Evolutionary conservation across 2,888 invertebrate genomes (phyloP).

Genomic region (Habrosyne pyritoides): DNA sequence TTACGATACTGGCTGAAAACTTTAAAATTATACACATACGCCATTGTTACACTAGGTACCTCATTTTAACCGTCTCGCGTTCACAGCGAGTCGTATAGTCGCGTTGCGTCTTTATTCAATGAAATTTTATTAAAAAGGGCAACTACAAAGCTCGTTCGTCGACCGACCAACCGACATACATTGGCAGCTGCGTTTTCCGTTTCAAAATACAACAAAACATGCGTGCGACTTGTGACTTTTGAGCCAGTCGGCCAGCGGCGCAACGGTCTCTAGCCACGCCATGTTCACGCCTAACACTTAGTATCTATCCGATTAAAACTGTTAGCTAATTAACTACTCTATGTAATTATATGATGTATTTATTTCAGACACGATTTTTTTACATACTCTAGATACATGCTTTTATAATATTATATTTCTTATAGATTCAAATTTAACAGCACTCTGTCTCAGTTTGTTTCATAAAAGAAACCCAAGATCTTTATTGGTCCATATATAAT

Average conservation of each 20-base stretch:
- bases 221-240: slow-evolving; percentile 31
- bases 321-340: slow-evolving; percentile 1
- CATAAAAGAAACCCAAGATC: not conserved
- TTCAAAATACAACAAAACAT: slow-evolving; percentile 32
- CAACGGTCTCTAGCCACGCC: slow-evolving; percentile 7
- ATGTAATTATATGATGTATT: not conserved
- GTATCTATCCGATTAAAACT: not conserved
- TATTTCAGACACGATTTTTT: not conserved
- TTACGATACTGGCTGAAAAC: not conserved
- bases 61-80: not conserved
- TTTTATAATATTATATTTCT: not conserved
- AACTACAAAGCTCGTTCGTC: slow-evolving; percentile 38
- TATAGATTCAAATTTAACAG: not conserved
- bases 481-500: not conserved
- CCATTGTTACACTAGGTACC: not conserved
- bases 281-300: slow-evolving; percentile 4
- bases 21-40: not conserved
- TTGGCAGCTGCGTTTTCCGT: slow-evolving; percentile 59
- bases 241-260: not conserved
- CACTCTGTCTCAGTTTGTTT: not conserved
- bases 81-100: not conserved
- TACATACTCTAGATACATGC: not conserved
- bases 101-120: slow-evolving; percentile 43
- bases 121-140: slow-evolving; percentile 58
- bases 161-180: slow-evolving; percentile 32